Conservation (phyloP, 2,113 vertebrate species). For the Psettodes erumei region DNA sequence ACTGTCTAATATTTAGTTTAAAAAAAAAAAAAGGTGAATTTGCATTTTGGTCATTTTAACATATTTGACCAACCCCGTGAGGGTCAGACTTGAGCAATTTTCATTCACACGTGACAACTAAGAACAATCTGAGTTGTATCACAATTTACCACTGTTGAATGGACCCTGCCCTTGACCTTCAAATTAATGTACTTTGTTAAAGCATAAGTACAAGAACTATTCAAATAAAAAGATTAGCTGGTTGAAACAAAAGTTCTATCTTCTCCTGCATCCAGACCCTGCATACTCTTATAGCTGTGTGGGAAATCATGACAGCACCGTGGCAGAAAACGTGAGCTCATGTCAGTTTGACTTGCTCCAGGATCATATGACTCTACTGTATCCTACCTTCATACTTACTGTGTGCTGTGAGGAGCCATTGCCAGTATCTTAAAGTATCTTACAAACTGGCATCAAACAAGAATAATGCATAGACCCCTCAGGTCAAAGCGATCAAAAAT, state of each 20-base stretch:
- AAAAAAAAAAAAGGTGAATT: neutral
- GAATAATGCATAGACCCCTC: neutral
- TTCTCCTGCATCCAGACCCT: too few relatives aligned
- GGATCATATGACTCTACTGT: constrained; percentile 14
- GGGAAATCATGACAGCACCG: constrained; percentile 20
- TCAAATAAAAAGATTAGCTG: neutral
- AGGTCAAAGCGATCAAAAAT: neutral
- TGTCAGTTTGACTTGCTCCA: neutral
- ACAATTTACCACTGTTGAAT: too few relatives aligned
- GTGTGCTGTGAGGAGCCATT: neutral
- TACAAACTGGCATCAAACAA: neutral
- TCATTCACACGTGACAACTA: too few relatives aligned
- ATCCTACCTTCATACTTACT: neutral
- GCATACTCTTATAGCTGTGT: neutral
- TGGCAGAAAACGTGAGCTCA: constrained; percentile 8
- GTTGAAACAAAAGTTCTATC: neutral
- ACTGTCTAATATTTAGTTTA: neutral
- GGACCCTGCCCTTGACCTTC: too few relatives aligned
- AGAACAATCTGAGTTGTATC: too few relatives aligned
- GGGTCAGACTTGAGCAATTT: neutral
- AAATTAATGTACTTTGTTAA: neutral
- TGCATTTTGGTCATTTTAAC: neutral
- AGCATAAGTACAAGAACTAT: neutral
- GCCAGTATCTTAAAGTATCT: neutral
- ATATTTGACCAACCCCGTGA: neutral